Conservation (phyloP, 2,113 vertebrate species). For the Mus spicilegus region DNA sequence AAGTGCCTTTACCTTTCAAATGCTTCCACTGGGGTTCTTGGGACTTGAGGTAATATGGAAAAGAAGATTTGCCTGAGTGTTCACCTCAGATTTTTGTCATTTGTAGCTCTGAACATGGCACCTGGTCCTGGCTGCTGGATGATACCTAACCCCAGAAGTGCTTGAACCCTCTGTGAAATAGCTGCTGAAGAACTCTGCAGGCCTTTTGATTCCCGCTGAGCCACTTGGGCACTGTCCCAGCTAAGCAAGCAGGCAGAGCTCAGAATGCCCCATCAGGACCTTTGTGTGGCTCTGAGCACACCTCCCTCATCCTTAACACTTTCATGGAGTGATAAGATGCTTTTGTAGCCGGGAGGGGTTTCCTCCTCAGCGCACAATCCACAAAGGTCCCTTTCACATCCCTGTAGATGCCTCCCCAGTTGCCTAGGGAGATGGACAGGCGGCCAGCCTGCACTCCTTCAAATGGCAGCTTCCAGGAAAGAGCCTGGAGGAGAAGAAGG, state of each 20-base stretch:
- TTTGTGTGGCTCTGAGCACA: slow-evolving; percentile 13
- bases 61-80: not conserved
- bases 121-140: not conserved
- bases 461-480: slow-evolving; percentile 10
- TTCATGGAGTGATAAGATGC: slow-evolving; percentile 74
- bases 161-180: not conserved
- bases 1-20: not conserved
- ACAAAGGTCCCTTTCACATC: slow-evolving; percentile 84
- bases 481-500: not conserved
- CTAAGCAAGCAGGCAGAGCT: not conserved
- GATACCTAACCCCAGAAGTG: not conserved
- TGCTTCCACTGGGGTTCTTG: not conserved
- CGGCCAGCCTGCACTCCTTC: not conserved
- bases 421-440: slow-evolving; percentile 71
- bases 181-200: not conserved
- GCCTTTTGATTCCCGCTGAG: not conserved
- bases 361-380: slow-evolving; percentile 26
- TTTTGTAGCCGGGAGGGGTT: slow-evolving; percentile 76
- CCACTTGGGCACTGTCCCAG: not conserved
- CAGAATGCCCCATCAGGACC: not conserved
- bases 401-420: slow-evolving; percentile 30
- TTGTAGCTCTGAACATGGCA: not conserved
- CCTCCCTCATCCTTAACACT: slow-evolving; percentile 1
- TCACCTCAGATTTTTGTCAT: not conserved
- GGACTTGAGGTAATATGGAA: not conserved